Evolutionary conservation across 2,797 vertebrate species (phyloP).

Genomic region (Peromyscus attwateri): DNA sequence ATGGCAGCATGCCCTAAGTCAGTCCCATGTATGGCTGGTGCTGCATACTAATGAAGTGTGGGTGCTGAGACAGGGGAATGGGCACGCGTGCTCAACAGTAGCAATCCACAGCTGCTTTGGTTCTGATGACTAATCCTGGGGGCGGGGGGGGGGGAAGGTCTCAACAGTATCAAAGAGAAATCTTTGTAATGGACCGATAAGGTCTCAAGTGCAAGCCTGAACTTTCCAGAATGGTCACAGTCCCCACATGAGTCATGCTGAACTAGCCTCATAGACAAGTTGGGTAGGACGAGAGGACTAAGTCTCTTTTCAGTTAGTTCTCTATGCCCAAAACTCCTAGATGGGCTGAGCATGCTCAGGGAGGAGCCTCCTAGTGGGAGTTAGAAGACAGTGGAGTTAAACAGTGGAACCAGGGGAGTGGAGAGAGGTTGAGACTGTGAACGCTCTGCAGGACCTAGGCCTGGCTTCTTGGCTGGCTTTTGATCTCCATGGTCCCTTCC

Average conservation of each 20-base stretch:
- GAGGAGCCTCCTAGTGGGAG: not conserved
- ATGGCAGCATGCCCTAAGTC: not conserved
- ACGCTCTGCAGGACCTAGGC: not conserved
- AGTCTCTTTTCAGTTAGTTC: not conserved
- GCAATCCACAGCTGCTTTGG: constrained; percentile 37
- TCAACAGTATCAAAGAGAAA: constrained; percentile 66
- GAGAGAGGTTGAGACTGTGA: not conserved
- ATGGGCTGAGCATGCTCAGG: not conserved
- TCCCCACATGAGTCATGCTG: not conserved
- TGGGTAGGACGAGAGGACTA: not conserved
- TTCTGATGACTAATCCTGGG: constrained; percentile 78
- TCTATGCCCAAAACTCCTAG: not conserved
- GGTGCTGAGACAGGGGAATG: not conserved
- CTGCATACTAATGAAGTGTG: not conserved
- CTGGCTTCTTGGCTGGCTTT: not conserved
- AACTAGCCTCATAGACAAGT: not conserved
- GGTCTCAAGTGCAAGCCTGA: not conserved
- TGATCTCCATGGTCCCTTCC: not conserved
- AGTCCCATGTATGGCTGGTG: not conserved
- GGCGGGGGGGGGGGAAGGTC: not conserved
- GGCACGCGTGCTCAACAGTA: constrained; percentile 35
- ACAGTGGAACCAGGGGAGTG: accelerated
- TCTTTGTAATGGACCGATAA: not conserved
- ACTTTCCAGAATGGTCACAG: not conserved
- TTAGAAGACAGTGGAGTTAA: not conserved